Evolutionary conservation across 2,797 vertebrate genomes (phyloP), one percentile per base, ranked within the genome.

Genomic region (Catamblyrhynchus diadema): DNA sequence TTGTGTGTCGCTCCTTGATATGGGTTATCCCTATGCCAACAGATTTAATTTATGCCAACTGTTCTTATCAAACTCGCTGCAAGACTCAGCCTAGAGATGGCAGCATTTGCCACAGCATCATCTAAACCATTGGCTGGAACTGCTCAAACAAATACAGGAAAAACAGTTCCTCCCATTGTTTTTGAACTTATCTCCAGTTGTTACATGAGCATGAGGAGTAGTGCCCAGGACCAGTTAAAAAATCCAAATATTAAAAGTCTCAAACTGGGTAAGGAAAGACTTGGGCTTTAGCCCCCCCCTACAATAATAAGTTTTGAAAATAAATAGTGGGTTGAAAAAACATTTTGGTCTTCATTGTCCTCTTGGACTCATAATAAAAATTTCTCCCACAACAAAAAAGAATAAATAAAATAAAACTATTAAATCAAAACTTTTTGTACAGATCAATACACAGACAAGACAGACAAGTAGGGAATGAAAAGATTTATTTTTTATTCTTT

Each of bases 401-500:
- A 60, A 12, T 17, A 79, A 62, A 70, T 33, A 50, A 66, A 65
- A 23, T 22, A 51, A 39, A 84, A 37, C 8, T 21, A n/a, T 30
- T 45, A 56, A 37, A 77, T 59, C 5, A n/a, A 50, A 81, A 47
- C 13, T 14, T 86, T 48, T 67, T 4, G 0, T 80, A 74, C 19
- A 88, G 39, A 94, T 70, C 59, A 84, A 75, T 19, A 70, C 41
- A 73, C 14, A 85, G 61, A 91, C 37, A 90, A 78, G 15, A 77
- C 19, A 67, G 61, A 87, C 21, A 88, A 81, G 17, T 16, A 71
- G 12, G 54, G 72, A 88, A 73, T 35, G 39, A 72, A 87, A 88
- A 86, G 44, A 77, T 96, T 96, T 96, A 93, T 94, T 96, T 87
- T 90, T 73, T 0, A 65, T 13, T 65, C 60, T 85, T 77, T 56